Evolutionary conservation across 2,113 vertebrate species (phyloP).

Genomic region (Theristicus caerulescens): DNA sequence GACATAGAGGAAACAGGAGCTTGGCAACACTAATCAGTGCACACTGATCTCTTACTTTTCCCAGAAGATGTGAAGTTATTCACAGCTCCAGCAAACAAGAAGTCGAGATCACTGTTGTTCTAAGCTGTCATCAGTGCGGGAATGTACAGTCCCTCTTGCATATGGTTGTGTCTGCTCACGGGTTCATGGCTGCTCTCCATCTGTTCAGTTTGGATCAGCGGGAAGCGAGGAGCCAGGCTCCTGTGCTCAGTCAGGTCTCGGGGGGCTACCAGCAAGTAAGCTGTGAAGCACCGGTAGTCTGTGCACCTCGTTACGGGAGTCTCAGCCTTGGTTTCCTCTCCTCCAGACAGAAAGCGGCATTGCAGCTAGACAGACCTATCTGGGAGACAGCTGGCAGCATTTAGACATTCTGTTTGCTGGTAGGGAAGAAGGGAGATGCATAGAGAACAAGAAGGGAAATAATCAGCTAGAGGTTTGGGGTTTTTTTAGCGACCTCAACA

Average conservation of each 20-base stretch:
- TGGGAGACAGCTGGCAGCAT: not conserved
- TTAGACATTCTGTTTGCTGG: not conserved
- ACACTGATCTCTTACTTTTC: not conserved
- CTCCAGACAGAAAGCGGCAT: not conserved
- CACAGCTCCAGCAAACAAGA: not conserved
- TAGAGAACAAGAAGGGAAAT: not conserved
- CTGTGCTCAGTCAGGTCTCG: not conserved
- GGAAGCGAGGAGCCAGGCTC: not conserved
- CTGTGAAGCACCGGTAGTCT: not conserved
- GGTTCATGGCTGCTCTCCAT: not conserved
- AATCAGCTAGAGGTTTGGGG: not conserved
- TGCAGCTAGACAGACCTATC: not conserved
- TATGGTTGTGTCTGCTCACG: not conserved
- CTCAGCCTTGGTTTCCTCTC: not conserved
- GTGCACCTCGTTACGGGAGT: not conserved
- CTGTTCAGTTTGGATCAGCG: not conserved
- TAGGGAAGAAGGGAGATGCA: not conserved
- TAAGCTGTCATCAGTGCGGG: not conserved
- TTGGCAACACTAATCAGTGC: not conserved
- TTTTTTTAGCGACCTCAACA: not conserved
- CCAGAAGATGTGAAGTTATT: not conserved
- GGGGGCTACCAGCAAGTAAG: not conserved
- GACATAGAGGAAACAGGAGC: not conserved
- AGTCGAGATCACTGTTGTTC: not conserved
- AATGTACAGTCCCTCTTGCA: not conserved